Percentiles rank a stretch among this genome's conserved stretches.
phyloP scores from a whole-genome alignment of 37 sponge, comb jelly and placozoan genomes.

The Cliona cf. orientalis region DNA sequence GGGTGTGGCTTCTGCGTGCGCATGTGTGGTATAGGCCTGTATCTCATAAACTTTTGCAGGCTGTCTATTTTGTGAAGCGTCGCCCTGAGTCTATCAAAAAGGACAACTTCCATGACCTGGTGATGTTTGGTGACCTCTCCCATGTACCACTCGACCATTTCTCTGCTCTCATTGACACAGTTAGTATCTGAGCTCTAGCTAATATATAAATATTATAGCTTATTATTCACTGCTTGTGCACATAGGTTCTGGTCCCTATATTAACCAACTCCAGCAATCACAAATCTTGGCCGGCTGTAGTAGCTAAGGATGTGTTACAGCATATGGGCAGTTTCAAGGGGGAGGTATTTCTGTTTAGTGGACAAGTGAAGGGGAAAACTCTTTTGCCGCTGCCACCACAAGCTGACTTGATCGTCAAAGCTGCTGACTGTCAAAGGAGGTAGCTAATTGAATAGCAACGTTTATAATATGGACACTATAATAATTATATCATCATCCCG shows the following conservation, averaged over 20 bases:
- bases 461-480: no score
- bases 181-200: no score
- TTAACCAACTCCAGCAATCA: constrained; percentile 87
- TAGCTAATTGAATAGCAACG: no score
- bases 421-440: constrained; percentile 43
- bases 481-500: no score
- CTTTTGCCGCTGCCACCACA: constrained; percentile 94
- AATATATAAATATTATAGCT: no score
- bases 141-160: constrained; percentile 94
- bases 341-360: constrained; percentile 90
- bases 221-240: background rate
- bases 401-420: constrained; percentile 73
- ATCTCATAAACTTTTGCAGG: no score
- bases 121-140: constrained; percentile 94
- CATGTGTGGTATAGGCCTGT: no score
- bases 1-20: no score
- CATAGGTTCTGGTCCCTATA: constrained; percentile 89
- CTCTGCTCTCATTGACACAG: constrained; percentile 88
- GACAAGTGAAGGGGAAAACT: constrained; percentile 97
- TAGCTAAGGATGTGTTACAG: constrained; percentile 84
- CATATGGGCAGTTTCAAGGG: constrained; percentile 91
- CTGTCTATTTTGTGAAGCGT: constrained; percentile 95
- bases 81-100: constrained; percentile 69
- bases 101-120: constrained; percentile 66
- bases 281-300: constrained; percentile 89